phyloP scores from a whole-genome alignment of 2,113 vertebrate species.

The Platycercus adscitus region DNA sequence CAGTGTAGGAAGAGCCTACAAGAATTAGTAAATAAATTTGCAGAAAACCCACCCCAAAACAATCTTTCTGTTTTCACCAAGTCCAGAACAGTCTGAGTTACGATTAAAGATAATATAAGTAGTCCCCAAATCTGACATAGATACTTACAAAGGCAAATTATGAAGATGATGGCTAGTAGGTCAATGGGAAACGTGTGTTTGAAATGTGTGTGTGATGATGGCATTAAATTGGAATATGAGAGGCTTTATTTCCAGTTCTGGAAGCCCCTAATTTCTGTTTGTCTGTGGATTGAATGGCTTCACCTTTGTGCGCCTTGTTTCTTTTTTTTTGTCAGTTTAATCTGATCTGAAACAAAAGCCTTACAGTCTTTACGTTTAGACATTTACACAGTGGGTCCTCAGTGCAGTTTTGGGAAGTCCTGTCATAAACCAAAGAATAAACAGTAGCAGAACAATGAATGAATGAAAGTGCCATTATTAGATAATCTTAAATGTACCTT shows the following conservation, averaged over 20 bases:
- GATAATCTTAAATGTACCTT: background rate
- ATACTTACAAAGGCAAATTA: background rate
- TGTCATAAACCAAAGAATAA: background rate
- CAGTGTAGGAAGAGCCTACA: background rate
- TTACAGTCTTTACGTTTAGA: background rate
- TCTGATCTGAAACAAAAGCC: background rate
- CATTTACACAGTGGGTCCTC: background rate
- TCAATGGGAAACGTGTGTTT: background rate
- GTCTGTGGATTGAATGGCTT: background rate
- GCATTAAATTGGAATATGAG: background rate
- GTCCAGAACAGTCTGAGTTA: background rate
- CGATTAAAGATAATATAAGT: background rate
- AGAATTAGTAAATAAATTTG: background rate
- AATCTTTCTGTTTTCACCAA: fast-evolving
- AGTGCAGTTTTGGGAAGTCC: background rate
- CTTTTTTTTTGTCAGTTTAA: background rate
- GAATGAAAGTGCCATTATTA: background rate
- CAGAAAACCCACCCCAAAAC: background rate
- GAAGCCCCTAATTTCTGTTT: background rate
- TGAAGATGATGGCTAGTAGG: background rate
- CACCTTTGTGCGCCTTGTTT: background rate
- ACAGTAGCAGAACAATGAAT: background rate
- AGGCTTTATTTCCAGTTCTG: background rate
- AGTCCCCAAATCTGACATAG: background rate
- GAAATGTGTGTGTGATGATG: background rate